phyloP scores from a whole-genome alignment of 2,113 vertebrate genomes.

The Entomyzon cyanotis region DNA sequence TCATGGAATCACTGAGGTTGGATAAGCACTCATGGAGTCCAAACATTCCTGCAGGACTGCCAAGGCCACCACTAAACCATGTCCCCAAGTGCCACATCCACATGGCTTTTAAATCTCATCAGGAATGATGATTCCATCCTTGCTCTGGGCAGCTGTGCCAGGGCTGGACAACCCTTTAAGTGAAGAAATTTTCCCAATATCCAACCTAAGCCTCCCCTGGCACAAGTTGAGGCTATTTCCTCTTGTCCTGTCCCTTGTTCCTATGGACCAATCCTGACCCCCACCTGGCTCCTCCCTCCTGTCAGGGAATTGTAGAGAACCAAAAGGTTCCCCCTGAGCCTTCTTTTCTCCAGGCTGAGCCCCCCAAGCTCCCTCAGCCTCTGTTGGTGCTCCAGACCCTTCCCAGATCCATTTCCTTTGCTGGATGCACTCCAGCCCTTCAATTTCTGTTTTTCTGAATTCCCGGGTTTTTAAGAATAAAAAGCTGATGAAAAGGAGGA shows the following conservation, averaged over 20 bases:
- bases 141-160: background rate
- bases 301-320: background rate
- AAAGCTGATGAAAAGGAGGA: background rate
- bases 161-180: background rate
- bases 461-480: background rate
- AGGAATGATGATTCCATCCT: background rate
- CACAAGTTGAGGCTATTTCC: background rate
- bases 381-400: background rate
- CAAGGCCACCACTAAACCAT: background rate
- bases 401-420: background rate
- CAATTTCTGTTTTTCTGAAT: background rate
- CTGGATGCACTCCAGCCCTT: background rate
- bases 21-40: background rate
- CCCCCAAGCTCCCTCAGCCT: background rate
- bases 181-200: background rate
- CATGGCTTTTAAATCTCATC: background rate
- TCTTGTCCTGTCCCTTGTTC: background rate
- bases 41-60: background rate
- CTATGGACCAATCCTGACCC: rapidly evolving
- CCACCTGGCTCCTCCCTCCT: background rate
- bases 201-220: background rate
- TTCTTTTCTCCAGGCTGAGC: background rate
- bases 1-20: background rate
- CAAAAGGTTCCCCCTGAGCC: rapidly evolving
- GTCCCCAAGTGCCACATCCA: background rate